These are phyloP conservation scores for Menura novaehollandiae DNA, from an alignment of 2,113 vertebrate species.

Conservation along the genomic window DNA sequence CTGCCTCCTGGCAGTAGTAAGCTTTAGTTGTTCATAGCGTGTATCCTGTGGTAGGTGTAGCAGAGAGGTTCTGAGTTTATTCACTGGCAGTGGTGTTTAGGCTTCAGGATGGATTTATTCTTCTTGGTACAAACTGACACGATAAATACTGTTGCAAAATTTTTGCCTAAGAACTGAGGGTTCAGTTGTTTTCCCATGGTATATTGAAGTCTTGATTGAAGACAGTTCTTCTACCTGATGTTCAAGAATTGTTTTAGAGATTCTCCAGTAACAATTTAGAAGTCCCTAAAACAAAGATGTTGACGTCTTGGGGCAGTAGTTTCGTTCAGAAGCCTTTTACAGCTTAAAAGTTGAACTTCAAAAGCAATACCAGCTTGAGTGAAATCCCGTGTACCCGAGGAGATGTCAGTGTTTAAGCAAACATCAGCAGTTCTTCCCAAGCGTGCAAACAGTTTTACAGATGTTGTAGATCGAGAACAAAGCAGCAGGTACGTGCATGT, in stretches of 20 bases:
- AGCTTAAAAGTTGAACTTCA: neutral
- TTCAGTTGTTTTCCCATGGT: neutral
- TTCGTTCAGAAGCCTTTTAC: neutral
- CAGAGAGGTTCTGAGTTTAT: neutral
- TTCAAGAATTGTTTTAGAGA: neutral
- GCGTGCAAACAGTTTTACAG: constrained; percentile 32
- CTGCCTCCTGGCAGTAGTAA: neutral
- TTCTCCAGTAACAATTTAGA: neutral
- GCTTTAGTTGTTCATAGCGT: neutral
- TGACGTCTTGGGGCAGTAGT: neutral
- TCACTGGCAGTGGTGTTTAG: neutral
- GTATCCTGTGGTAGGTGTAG: neutral
- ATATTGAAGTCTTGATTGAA: neutral
- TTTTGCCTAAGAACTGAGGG: neutral
- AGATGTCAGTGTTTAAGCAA: constrained; percentile 7
- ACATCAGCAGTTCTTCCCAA: constrained; percentile 1
- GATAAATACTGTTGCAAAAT: neutral
- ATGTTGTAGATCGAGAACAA: constrained; percentile 26
- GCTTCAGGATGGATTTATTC: neutral
- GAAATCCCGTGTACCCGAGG: neutral
- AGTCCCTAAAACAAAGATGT: neutral
- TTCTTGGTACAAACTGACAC: neutral
- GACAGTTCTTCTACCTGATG: neutral
- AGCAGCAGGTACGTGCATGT: constrained; percentile 47
- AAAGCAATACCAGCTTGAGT: neutral